Evolutionary conservation across 2,888 invertebrate species (phyloP), one percentile per base, ranked within the genome.

Genomic region (Acanthoscelides obtectus): DNA sequence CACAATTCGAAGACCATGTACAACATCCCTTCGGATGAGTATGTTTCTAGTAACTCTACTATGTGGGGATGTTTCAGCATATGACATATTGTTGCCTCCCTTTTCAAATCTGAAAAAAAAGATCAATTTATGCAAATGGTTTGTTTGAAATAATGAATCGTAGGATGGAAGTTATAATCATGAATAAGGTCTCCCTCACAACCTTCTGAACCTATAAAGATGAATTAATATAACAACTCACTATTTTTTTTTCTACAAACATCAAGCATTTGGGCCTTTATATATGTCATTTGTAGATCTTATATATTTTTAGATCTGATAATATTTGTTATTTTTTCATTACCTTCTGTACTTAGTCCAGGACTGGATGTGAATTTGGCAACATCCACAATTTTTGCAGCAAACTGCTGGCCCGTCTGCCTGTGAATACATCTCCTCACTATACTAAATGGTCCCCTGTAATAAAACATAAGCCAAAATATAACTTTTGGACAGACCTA

Each of bases 1-100:
- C 89, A 98, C 98, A 95, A 97, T 90, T 98, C 98, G 87, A 98
- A 99, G 77, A 99, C 98, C 98, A 99, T 98, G 86, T 98, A 99
- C 22, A 99, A 91, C 95, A 98, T 97, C 81, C 98, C 98, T 86
- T 98, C 98, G 4, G 97, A 97, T 84, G 97, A 97, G 90, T 98
- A 99, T 0, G 98, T 98, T 87, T 99, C 99, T 80, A 98, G 88
- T 71, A 99, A 90, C 87, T 99, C 98, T 79, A 98, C 98, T 80
- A 99, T 99, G 87, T 99, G 98, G 3, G 97, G 97, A 87, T 99
- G 99, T 86, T 99, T 99, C 81, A 99, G 88, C 95, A 98, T 97
- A 87, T 99, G 98, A 86, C 98, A 98, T 90, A 97, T 96, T 86
- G 96, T 98, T 70, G 99, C 98, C 87, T 99, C 98, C 70, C 99